A percentile compares a stretch with the other conserved stretches of the same genome.
Conservation (phyloP, 2,797 vertebrate genomes). For the Eutrigla gurnardus region DNA sequence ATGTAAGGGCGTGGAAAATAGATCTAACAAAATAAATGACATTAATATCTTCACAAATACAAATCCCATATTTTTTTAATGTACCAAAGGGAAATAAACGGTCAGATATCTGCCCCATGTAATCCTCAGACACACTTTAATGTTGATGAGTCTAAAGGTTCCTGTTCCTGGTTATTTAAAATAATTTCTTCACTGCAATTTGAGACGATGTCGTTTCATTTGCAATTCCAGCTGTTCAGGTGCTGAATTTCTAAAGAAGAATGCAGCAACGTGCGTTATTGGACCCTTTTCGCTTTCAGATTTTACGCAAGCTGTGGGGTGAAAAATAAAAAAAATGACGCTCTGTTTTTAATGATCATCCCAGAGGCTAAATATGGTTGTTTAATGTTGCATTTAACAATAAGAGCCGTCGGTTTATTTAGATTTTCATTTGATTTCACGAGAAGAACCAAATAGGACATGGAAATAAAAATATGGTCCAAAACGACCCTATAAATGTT, state of each 20-base stretch:
- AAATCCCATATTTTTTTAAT: neutral
- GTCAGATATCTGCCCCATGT: neutral
- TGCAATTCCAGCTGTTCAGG: neutral
- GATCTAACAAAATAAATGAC: neutral
- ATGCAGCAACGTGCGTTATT: neutral
- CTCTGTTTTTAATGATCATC: neutral
- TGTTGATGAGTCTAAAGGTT: neutral
- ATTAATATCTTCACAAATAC: neutral
- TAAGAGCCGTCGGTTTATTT: neutral
- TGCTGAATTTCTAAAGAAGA: neutral
- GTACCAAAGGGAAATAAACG: neutral
- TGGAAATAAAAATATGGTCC: neutral
- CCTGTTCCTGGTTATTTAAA: neutral
- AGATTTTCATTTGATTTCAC: neutral
- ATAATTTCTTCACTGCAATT: neutral
- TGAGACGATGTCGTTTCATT: neutral
- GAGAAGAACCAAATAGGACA: too few relatives aligned
- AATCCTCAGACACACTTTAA: neutral
- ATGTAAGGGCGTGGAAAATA: neutral
- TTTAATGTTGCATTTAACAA: neutral
- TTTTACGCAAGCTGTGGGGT: slow-evolving; percentile 1
- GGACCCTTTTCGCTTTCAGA: neutral
- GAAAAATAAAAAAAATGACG: neutral
- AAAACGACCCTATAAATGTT: neutral
- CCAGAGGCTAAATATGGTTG: neutral